These are phyloP conservation scores for Teleogryllus occipitalis DNA, from an alignment of 1,140 invertebrate genomes.

Conservation along the genomic window DNA sequence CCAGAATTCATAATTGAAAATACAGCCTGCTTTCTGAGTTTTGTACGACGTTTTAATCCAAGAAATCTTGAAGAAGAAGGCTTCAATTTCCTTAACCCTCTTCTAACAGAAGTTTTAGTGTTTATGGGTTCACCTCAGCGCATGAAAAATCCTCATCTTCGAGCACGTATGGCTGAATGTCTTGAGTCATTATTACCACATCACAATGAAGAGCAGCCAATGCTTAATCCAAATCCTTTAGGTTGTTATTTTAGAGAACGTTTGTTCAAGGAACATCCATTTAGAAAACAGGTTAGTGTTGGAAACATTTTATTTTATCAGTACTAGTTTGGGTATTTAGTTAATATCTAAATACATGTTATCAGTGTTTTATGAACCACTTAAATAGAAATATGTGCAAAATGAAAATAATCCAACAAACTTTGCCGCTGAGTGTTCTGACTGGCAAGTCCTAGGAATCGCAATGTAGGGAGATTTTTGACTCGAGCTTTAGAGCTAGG, in stretches of 20 bases:
- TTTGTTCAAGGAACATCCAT: slow-evolving; percentile 68
- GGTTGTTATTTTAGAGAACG: slow-evolving; percentile 59
- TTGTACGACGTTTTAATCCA: slow-evolving; percentile 56
- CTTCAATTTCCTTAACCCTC: slow-evolving; percentile 50
- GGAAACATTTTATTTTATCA: neutral
- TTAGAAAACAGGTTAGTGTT: slow-evolving; percentile 49
- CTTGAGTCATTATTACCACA: slow-evolving; percentile 73
- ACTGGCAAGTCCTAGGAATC: too few species aligned
- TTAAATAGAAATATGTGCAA: neutral
- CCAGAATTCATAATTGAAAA: slow-evolving; percentile 90
- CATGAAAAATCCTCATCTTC: slow-evolving; percentile 86
- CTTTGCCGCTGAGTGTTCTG: too few species aligned
- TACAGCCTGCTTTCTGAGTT: slow-evolving; percentile 67
- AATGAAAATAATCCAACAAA: neutral
- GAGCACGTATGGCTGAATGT: slow-evolving; percentile 81
- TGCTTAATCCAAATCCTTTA: slow-evolving; percentile 43
- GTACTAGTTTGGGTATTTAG: neutral
- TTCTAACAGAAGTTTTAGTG: slow-evolving; percentile 60
- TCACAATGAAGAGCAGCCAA: slow-evolving; percentile 46
- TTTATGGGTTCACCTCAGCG: slow-evolving; percentile 60
- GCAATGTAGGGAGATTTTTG: too few species aligned
- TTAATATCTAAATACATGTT: neutral
- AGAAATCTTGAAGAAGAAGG: slow-evolving; percentile 52
- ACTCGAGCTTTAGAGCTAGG: too few species aligned
- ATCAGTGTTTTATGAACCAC: neutral